Conservation (phyloP, 2,113 vertebrate species). For the Scophthalmus maximus region DNA sequence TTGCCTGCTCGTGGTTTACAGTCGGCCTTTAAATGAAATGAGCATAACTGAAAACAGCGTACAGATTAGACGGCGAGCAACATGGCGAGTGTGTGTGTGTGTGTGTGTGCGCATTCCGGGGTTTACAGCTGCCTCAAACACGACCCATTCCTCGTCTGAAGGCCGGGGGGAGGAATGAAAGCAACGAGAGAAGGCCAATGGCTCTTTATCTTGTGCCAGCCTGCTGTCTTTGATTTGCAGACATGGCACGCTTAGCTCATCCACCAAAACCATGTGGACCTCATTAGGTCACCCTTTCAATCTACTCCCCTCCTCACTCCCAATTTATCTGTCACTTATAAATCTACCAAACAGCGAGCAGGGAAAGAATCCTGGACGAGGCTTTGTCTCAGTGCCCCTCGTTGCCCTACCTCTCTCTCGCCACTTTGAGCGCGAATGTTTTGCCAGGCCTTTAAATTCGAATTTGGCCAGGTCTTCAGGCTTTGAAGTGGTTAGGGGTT, state of each 20-base stretch:
- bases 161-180: conserved; percentile 40
- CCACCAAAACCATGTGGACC: conserved; percentile 65
- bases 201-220: conserved; percentile 80
- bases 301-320: background rate
- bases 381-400: conserved; percentile 30
- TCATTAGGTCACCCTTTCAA: conserved; percentile 65
- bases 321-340: conserved; percentile 63
- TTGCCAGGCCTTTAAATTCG: conserved; percentile 50
- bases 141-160: conserved; percentile 62
- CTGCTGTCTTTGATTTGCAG: conserved; percentile 69
- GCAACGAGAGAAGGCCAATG: conserved; percentile 20
- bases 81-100: conserved; percentile 24
- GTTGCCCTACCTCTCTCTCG: conserved; percentile 30
- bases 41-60: conserved; percentile 65
- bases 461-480: conserved; percentile 11
- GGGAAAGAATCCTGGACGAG: conserved; percentile 47
- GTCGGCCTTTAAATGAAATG: conserved; percentile 56
- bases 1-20: conserved; percentile 54
- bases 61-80: conserved; percentile 50
- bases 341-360: conserved; percentile 36
- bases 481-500: conserved; percentile 57
- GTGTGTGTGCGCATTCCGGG: conserved; percentile 52
- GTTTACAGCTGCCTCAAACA: conserved; percentile 70
- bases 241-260: conserved; percentile 66
- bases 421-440: conserved; percentile 34